Conservation (phyloP, 2,113 vertebrate genomes). For the Thoracochromis brauschi region DNA sequence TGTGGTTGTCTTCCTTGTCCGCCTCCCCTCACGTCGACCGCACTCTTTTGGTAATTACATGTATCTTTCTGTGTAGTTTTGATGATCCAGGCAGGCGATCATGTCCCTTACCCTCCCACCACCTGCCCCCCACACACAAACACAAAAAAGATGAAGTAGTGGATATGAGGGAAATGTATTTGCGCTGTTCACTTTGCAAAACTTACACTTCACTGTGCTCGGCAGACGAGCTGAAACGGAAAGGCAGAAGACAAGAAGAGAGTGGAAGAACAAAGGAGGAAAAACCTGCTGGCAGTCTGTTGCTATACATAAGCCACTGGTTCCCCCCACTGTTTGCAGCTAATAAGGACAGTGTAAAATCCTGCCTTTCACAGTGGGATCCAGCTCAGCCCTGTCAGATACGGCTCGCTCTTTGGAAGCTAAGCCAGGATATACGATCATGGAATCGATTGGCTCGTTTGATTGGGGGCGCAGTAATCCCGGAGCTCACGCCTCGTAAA, state of each 20-base stretch:
- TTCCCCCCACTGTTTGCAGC: constrained; percentile 55
- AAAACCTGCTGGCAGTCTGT: constrained; percentile 34
- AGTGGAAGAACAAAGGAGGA: constrained; percentile 26
- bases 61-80: not conserved
- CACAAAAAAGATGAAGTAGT: not conserved
- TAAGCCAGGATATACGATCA: constrained; percentile 37
- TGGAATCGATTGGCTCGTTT: constrained; percentile 25
- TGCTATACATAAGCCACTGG: constrained; percentile 37
- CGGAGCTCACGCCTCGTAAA: not conserved
- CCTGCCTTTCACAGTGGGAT: constrained; percentile 42
- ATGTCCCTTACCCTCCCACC: not conserved
- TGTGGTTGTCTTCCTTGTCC: not conserved
- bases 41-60: constrained; percentile 9
- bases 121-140: not conserved
- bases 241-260: not conserved
- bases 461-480: not conserved
- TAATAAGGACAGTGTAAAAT: constrained; percentile 62
- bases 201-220: not conserved
- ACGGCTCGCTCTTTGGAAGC: constrained; percentile 10
- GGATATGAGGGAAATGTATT: constrained; percentile 8
- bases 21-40: not conserved
- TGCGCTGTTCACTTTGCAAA: constrained; percentile 1
- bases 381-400: constrained; percentile 43
- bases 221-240: not conserved
- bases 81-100: not conserved